Base-by-base conservation (phyloP, 64 coral and sea anemone genomes). In the Montipora foliosa region DNA sequence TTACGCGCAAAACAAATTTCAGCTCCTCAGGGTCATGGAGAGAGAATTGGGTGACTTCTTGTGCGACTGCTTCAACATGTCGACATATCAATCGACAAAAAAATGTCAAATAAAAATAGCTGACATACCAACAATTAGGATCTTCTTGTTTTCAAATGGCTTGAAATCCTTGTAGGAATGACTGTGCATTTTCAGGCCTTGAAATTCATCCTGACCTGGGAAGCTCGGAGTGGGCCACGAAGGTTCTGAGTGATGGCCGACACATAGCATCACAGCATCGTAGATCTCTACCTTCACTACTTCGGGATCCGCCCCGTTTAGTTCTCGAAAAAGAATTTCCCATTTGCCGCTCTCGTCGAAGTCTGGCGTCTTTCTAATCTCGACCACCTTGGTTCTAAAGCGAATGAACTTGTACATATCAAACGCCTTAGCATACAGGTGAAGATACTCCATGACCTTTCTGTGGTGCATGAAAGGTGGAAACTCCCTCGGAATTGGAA, bases 401-500 rank as follows among this genome's bases (percentile, higher is more conserved):
- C 89, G 91, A 92, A 98, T 98, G 20, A 84, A 89, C 79, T 96
- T 96, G 67, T 94, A 78, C 61, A 98, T 57, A 78, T 93, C 83
- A 89, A 98, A 96, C 52, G 88, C 47, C 72, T 91, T 22, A 45
- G 97, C 88, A 71, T 91, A 98, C 8, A 91, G 49, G 69, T 96
- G 87, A 46, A 94, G 89, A 29, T 98, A 98, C 21, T 98, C 68
- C 71, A 98, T 89, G 55, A 98, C 80, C 1, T 73, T 79, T 13
- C 79, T 81, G 12, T 98, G 80, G 14, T 89, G 91, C 88, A 96
- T 84, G 48, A 83, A 98, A 0, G 97, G 97, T 11, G 97, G 88
- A 21, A 88, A 98, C 7, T 98, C 97, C 21, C 96, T 98, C 2
- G 94, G 97, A 7, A 94, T 93, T 4, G 94, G 97, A 66, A 98